Evolutionary conservation across 2,113 vertebrate genomes (phyloP).

Genomic region (Neopipo cinnamomea): DNA sequence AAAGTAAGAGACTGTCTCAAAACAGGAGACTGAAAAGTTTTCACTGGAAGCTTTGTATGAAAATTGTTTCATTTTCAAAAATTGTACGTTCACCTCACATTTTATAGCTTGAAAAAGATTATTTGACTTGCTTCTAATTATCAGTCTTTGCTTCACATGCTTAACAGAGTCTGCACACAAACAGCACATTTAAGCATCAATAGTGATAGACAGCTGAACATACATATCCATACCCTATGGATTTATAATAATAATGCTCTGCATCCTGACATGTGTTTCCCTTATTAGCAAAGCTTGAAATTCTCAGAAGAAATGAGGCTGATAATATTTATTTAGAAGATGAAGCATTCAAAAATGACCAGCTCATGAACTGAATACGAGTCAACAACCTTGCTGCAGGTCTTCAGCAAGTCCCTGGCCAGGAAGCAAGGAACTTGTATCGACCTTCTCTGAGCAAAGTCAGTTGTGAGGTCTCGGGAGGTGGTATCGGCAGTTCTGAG

Average conservation of each 20-base stretch:
- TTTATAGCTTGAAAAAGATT: neutral
- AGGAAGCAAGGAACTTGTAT: neutral
- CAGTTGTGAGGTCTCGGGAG: neutral
- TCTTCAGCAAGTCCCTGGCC: neutral
- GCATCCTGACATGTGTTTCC: neutral
- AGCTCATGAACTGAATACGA: neutral
- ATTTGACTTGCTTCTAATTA: neutral
- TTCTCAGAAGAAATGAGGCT: neutral
- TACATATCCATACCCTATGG: neutral
- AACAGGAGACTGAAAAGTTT: neutral
- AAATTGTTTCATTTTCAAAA: neutral
- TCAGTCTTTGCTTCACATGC: neutral
- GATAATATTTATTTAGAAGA: neutral
- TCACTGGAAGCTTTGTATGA: neutral
- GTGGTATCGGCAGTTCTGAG: slow-evolving; percentile 54
- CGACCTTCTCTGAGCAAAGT: neutral
- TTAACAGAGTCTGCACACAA: neutral
- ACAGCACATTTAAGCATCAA: neutral
- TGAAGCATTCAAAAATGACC: neutral
- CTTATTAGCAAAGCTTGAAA: neutral
- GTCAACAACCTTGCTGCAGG: neutral
- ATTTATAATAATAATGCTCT: neutral
- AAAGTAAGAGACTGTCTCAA: neutral
- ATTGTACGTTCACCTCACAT: neutral
- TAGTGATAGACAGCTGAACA: neutral